Base-by-base conservation (phyloP, 2,888 invertebrate genomes). In the Mechanitis messenoides region DNA sequence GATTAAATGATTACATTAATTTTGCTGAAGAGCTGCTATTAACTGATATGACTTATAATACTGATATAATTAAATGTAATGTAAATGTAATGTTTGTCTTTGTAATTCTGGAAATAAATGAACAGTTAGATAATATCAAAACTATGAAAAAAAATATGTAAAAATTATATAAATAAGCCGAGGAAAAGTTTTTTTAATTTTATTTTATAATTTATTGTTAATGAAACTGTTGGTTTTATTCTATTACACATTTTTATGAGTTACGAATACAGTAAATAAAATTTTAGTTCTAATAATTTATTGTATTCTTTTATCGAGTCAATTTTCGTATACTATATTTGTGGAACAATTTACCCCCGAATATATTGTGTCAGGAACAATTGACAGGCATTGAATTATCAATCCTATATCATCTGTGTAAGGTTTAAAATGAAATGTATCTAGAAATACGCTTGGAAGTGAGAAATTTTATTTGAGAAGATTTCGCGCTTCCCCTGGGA, bases 401-500 rank as follows among this genome's bases (percentile, higher is more conserved):
- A 53, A 66, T 74, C 70, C 58, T 75, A 71, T 64, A 2, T 0
- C 0, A 2, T 0, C 3, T 0, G 0, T 0, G 5, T 71, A 78
- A 62, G 66, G 73, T 50, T 56, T 45, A 66, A 69, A 71, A 76
- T 45, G 54, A 63, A n/a, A 2, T 58, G n/a, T 56, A 7, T 20
- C 11, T 12, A n/a, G 35, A 58, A 11, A 42, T 79, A 78, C 67
- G 79, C 74, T 68, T 76, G 72, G 79, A 76, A 81, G 85, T 84
- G 79, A 81, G 84, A 87, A 87, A 88, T 87, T 88, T 88, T 84
- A 87, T 88, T 87, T 87, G 84, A 80, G 85, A 83, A 84, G 82
- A 85, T 85, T 87, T 81, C 78, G 80, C 84, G 85, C 75, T 72
- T 83, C 85, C 83, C 71, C 33, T 74, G 78, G 85, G 78, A 74